Base-by-base conservation (phyloP, 1,140 invertebrate genomes). In the Branchinecta lynchi region DNA sequence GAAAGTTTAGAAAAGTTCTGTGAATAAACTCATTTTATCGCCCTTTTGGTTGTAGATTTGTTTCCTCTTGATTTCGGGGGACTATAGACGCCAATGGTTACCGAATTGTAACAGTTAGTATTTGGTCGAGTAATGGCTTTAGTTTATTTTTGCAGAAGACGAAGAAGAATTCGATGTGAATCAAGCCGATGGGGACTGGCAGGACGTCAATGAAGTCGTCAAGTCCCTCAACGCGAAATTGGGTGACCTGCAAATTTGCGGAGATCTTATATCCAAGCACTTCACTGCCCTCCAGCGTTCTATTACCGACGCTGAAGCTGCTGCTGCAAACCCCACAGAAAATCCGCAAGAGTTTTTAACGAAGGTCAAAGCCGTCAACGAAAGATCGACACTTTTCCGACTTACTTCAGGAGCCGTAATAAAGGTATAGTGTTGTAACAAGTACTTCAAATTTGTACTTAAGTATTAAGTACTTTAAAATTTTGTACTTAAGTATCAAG, bases 331-430 rank as follows among this genome's bases (percentile, higher is more conserved):
- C 45, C 76, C 80, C 15, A 71, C 78, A 66, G 80, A 84, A 73
- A 70, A 66, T n/a, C 51, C 71, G 7, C 66, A 66, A 17, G 77
- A 78, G 68, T 72, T 77, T 68, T 67, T 73, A 8, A 74, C 75
- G 10, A 83, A 83, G 78, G 82, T 87, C 7, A 91, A 91, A 78
- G 84, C 88, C 72, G 86, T 94, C 65, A 89, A 87, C 73, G 95
- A 98, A 78, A 82, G 92, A 73, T 91, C 93, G 3, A 94, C 92
- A 3, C 82, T 95, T 7, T 96, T 96, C 79, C 84, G 93, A 69
- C 94, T 97, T 76, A 92, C 94, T 15, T 91, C 92, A 45, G 93
- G 88, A 81, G 89, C 91, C 20, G 96, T 98, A 92, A 90, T 97
- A 70, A 96, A 92, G 81, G 93, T 94, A 81, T 86, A 9, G 9